Base-by-base conservation (phyloP, 2,888 invertebrate genomes). In the Cosmorhoe ocellata region DNA sequence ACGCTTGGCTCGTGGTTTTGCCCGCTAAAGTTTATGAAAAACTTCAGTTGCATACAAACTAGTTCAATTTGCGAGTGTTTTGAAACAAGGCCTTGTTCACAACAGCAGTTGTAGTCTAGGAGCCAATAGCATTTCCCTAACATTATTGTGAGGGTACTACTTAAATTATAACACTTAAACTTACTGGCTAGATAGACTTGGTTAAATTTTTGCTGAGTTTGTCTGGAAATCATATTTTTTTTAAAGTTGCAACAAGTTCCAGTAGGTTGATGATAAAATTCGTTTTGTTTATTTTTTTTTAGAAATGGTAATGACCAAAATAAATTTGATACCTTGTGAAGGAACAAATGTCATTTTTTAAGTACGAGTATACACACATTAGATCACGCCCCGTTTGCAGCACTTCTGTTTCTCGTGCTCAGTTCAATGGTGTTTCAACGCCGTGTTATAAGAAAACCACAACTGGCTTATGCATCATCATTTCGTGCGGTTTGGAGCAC, bases 31-130 rank as follows among this genome's bases (percentile, higher is more conserved):
- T 81, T 81, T 80, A 79, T 81, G 78, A 81, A 81, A 82, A 81
- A 78, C 80, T 78, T 77, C 71, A 69, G 69, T 71, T 72, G 77
- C 80, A 79, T 80, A 76, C 80, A 75, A 80, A 82, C 72, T 74
- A 77, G 77, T 76, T 79, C 68, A 71, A 75, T 78, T 79, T 76
- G 70, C 69, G 66, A 67, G 65, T 70, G 70, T 70, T 73, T 67
- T 67, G 70, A 65, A 74, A 76, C 71, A 69, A 67, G 59, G 57
- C 45, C 45, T 51, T 47, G 44, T 48, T 48, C 41, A 48, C 47
- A 39, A 43, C 43, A 36, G 58, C 34, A 36, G 61, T 58, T 58
- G 56, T 59, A 59, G 59, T 51, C 60, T 58, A 57, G 51, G 52
- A 41, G 47, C 32, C 22, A 37, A 63, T 41, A 22, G 37, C 28